These are phyloP conservation scores for Labeo calbasu DNA, from an alignment of 2,797 vertebrate species.

Conservation along the genomic window DNA sequence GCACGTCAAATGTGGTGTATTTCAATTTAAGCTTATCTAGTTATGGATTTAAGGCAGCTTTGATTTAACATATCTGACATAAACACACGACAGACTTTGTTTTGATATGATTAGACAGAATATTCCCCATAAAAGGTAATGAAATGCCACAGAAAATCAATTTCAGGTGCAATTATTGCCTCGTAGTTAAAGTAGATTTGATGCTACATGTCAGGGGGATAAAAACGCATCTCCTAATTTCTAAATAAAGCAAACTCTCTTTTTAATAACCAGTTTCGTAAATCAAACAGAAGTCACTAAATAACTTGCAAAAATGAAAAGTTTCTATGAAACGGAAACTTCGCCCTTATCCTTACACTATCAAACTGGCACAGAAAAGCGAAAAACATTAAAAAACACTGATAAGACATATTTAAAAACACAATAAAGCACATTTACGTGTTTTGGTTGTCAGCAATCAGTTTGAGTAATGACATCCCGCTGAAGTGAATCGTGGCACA, in stretches of 20 bases:
- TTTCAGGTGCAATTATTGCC: background rate
- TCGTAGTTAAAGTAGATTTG: background rate
- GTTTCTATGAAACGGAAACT: background rate
- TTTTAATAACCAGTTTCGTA: background rate
- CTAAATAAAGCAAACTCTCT: background rate
- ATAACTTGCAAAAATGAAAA: background rate
- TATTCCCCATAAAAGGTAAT: background rate
- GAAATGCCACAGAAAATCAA: background rate
- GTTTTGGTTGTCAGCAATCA: background rate
- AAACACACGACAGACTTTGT: background rate
- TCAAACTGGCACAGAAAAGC: background rate
- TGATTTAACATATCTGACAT: background rate
- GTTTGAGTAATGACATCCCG: background rate
- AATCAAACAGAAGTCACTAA: background rate
- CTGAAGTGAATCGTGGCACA: constrained; percentile 3
- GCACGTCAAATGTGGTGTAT: background rate
- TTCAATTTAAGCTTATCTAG: background rate
- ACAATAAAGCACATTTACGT: background rate
- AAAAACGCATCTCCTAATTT: background rate
- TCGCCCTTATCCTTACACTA: background rate
- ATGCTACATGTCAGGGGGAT: background rate
- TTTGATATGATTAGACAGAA: background rate
- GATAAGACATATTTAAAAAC: background rate
- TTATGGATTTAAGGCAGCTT: background rate
- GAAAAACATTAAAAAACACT: background rate